These are phyloP conservation scores for Leptoteleia sp. DNA, from an alignment of 1,140 invertebrate genomes.

Conservation along the genomic window DNA sequence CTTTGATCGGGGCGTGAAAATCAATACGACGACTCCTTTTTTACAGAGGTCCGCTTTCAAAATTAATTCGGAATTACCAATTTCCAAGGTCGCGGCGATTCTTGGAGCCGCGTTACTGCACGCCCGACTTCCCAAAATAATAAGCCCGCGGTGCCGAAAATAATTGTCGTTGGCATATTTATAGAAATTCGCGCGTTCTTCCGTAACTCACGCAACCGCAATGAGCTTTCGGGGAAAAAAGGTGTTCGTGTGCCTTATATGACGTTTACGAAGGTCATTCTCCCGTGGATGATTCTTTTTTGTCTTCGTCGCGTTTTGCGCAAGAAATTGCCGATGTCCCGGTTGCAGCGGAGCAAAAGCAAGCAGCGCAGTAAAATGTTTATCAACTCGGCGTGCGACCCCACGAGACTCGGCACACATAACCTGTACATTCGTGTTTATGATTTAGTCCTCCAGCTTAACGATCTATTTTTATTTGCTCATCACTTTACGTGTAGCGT, in stretches of 20 bases:
- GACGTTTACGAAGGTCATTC: conserved; percentile 38
- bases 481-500: too few species aligned
- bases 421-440: conserved; percentile 64
- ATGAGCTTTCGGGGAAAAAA: conserved; percentile 52
- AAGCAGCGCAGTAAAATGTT: background rate
- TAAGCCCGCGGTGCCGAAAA: conserved; percentile 63
- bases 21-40: conserved; percentile 76
- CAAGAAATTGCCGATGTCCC: background rate
- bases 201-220: conserved; percentile 58
- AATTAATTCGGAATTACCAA: conserved; percentile 6
- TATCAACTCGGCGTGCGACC: conserved; percentile 12
- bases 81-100: conserved; percentile 65
- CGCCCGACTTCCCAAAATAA: conserved; percentile 33
- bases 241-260: conserved; percentile 21
- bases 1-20: conserved; percentile 77
- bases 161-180: conserved; percentile 74
- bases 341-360: background rate
- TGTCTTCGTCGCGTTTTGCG: background rate
- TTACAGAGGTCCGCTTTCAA: conserved; percentile 53
- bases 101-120: background rate
- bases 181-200: conserved; percentile 74
- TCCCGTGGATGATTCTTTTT: conserved; percentile 1
- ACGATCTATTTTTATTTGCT: conserved; percentile 1
- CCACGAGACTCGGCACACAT: conserved; percentile 54
- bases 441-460: conserved; percentile 4